Conservation (phyloP, 2,888 invertebrate genomes). For the Petrolisthes cinctipes region DNA sequence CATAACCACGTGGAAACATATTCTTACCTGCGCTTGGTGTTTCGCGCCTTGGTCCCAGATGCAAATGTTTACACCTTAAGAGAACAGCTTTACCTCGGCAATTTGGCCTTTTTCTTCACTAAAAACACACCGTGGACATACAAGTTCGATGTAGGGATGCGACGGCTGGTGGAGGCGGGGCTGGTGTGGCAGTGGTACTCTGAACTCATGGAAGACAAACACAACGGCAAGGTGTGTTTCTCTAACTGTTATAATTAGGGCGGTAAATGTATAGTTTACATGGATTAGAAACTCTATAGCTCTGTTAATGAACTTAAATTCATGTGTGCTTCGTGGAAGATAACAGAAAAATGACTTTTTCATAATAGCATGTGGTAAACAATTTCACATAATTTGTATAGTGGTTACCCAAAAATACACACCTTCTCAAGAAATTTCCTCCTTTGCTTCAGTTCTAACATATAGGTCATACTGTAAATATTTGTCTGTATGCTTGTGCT, state of each 20-base stretch:
- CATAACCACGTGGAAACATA: conserved; percentile 40
- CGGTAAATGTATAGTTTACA: no score
- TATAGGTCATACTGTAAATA: no score
- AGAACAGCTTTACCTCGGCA: conserved; percentile 35
- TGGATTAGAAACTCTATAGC: no score
- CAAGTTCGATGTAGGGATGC: conserved; percentile 13
- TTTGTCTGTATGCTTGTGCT: no score
- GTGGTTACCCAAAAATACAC: neutral
- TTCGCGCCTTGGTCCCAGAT: conserved; percentile 11
- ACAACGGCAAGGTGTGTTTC: neutral
- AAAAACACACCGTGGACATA: conserved; percentile 41
- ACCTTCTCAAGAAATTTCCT: neutral
- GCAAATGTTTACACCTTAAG: conserved; percentile 14
- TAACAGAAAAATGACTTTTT: no score
- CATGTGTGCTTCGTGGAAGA: no score
- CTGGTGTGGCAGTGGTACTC: conserved; percentile 46
- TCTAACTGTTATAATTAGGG: no score
- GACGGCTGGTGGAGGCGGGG: conserved; percentile 14
- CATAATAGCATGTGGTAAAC: no score
- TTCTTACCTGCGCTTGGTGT: conserved; percentile 34
- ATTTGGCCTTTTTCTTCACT: no score
- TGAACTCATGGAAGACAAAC: conserved; percentile 33
- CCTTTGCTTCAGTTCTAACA: neutral
- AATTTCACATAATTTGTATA: no score
- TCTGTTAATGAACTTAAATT: no score